Evolutionary conservation across 2,888 invertebrate species (phyloP), one percentile per base, ranked within the genome.

Genomic region (Unio delphinus): DNA sequence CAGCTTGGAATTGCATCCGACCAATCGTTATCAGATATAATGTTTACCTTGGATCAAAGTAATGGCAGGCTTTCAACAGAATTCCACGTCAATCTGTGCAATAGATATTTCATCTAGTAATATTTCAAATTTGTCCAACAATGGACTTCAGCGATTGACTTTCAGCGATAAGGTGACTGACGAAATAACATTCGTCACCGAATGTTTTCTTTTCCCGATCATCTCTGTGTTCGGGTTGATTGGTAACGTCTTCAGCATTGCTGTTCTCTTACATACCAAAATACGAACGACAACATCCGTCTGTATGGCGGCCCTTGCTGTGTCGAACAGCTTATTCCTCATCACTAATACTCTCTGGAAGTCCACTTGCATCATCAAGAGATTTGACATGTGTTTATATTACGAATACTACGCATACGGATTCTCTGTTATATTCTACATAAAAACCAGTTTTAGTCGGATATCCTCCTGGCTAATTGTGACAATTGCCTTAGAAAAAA

Each of bases 181-280:
- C 28, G 69, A 74, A 17, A 66, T 78, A n/a, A 60, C 68, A 15
- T 74, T 72, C 65, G 67, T 68, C 11, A 60, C 76, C 7, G 70
- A 80, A 55, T 80, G 80, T 67, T 64, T 75, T 60, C 30, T 78
- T 3, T 78, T 73, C 54, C 80, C 80, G 4, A 69, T 78, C 34
- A 26, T 80, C 15, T 77, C 80, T 4, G 45, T 71, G 3, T 72
- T 74, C 55, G 80, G 80, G 1, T n/a, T 75, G 2, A 65, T 63
- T 11, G 80, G 80, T 1, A 74, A 75, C 60, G 55, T 73, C 7
- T 54, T 78, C 54, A 80, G 80, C 55, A 62, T 80, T 23, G 60
- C 74, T 18, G 73, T 80, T 15, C 60, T 80, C 45, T 15, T 45
- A 45, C 45, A 15, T 4, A 45, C 15, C 3, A 45, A 45, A 45